Evolutionary conservation across 2,888 invertebrate genomes (phyloP).

Genomic region (Pachydiplax longipennis): DNA sequence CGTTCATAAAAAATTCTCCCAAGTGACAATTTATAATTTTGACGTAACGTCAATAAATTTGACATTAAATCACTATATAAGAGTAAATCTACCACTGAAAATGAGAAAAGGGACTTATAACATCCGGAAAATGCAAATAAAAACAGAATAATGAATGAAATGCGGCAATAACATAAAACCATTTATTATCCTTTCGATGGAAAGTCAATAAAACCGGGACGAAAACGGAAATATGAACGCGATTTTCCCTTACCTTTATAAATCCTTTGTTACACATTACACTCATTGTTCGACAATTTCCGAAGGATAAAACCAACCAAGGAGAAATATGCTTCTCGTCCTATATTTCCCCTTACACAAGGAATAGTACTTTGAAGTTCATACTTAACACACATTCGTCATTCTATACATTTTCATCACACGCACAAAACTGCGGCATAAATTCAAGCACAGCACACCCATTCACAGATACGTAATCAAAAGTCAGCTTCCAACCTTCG

Average conservation of each 20-base stretch:
- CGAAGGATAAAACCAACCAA: not conserved
- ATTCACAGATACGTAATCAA: not conserved
- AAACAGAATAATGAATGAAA: not conserved
- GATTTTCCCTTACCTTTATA: not conserved
- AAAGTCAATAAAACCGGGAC: not conserved
- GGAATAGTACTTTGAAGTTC: not conserved
- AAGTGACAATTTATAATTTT: not conserved
- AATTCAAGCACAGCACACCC: not conserved
- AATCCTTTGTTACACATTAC: not conserved
- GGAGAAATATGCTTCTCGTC: constrained; percentile 17
- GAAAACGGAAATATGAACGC: not conserved
- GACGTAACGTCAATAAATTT: not conserved
- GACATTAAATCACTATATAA: not conserved
- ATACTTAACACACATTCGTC: not conserved
- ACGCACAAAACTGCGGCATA: constrained; percentile 5
- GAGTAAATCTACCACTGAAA: not conserved
- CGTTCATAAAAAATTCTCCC: not conserved
- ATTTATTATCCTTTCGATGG: not conserved
- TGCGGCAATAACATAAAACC: not conserved
- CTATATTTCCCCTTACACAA: not conserved
- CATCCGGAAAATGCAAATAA: too few species aligned
- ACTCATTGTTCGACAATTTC: not conserved
- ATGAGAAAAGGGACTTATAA: not conserved
- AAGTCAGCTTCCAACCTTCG: constrained; percentile 32
- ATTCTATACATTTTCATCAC: not conserved